phyloP scores from a whole-genome alignment of 2,888 invertebrate genomes.

The Apodemia mormo region DNA sequence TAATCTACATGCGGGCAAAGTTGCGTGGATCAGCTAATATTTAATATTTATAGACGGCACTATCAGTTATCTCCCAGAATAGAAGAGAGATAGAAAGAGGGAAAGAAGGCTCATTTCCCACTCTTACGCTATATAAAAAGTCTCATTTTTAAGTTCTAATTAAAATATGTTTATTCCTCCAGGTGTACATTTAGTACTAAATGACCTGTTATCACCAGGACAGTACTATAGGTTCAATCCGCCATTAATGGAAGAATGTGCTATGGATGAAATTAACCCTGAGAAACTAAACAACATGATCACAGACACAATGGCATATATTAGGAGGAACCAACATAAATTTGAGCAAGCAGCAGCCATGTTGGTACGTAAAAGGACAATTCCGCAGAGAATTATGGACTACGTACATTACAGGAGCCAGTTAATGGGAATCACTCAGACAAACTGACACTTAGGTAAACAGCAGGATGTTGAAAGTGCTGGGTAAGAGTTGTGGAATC shows the following conservation, averaged over 20 bases:
- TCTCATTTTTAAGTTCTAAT: background rate
- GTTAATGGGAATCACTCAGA: constrained; percentile 50
- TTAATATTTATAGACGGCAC: no score
- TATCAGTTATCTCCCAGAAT: no score
- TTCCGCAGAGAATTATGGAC: constrained; percentile 51
- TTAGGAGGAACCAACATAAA: constrained; percentile 90
- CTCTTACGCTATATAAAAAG: no score
- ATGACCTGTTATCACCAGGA: constrained; percentile 87
- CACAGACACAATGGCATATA: constrained; percentile 89
- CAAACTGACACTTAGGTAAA: constrained; percentile 44
- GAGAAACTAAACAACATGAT: constrained; percentile 86
- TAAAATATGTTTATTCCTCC: constrained; percentile 30
- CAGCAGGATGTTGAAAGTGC: constrained; percentile 41
- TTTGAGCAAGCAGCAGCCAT: constrained; percentile 82
- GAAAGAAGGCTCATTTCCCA: no score
- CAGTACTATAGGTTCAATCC: constrained; percentile 94
- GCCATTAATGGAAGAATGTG: constrained; percentile 89
- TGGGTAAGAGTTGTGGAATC: constrained; percentile 30
- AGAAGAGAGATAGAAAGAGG: no score
- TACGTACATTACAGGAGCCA: constrained; percentile 46
- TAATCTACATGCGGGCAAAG: no score
- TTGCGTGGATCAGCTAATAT: no score
- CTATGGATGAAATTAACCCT: constrained; percentile 90
- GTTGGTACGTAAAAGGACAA: constrained; percentile 48
- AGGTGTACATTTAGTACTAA: constrained; percentile 90